Conservation (phyloP, 2,888 invertebrate genomes). For the Sinodicranocentrus sp. region DNA sequence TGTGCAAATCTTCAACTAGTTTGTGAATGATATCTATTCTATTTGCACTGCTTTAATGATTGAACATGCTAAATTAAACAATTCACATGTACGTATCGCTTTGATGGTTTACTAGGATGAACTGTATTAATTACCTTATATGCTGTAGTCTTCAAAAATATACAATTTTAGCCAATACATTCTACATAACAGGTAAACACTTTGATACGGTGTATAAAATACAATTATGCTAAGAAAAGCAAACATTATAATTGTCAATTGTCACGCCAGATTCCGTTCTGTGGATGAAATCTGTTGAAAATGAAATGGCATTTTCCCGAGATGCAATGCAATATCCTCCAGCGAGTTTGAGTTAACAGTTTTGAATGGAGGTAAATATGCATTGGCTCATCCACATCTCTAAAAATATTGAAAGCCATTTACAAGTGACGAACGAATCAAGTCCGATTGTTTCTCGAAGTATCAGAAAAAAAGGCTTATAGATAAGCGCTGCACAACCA, state of each 20-base stretch:
- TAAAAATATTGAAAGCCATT: neutral
- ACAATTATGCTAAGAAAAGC: constrained; percentile 1
- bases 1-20: too few relatives aligned
- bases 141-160: constrained; percentile 12
- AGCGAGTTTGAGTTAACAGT: too few relatives aligned
- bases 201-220: constrained; percentile 16
- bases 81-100: neutral
- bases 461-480: constrained; percentile 20
- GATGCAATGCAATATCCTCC: too few relatives aligned
- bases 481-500: neutral
- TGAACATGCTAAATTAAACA: too few relatives aligned
- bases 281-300: constrained; percentile 31
- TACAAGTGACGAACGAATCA: constrained; percentile 10
- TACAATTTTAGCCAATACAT: constrained; percentile 6
- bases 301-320: constrained; percentile 24
- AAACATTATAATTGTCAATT: neutral
- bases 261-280: constrained; percentile 42
- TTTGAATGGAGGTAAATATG: too few relatives aligned
- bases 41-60: too few relatives aligned
- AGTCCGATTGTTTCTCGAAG: constrained; percentile 13
- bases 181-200: constrained; percentile 3
- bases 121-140: constrained; percentile 17
- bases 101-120: constrained; percentile 12
- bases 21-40: too few relatives aligned
- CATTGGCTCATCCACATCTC: neutral